Conservation (phyloP, 2,797 vertebrate species). For the Hydrophis major region DNA sequence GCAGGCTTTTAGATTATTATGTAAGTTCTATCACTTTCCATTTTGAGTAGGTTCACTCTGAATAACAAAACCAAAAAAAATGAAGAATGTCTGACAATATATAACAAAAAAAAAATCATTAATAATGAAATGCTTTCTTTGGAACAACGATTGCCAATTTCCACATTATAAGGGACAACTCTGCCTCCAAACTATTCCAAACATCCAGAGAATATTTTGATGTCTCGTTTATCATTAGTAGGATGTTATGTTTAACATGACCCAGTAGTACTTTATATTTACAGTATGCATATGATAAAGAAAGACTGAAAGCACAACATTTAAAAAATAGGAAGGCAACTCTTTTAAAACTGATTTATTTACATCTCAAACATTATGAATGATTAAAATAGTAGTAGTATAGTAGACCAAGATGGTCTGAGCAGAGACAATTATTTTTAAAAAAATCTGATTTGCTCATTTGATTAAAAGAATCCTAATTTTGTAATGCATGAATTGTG, state of each 20-base stretch:
- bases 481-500: constrained; percentile 39
- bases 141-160: background rate
- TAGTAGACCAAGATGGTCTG: background rate
- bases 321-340: background rate
- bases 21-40: constrained; percentile 37
- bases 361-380: constrained; percentile 7
- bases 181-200: background rate
- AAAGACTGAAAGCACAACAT: background rate
- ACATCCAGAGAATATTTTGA: background rate
- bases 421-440: background rate
- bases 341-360: background rate
- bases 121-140: constrained; percentile 39
- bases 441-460: constrained; percentile 55
- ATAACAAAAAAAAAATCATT: constrained; percentile 28
- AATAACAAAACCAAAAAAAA: constrained; percentile 30
- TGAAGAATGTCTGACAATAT: constrained; percentile 26
- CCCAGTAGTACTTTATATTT: background rate
- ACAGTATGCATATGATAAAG: background rate
- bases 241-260: background rate
- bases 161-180: background rate
- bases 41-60: constrained; percentile 45
- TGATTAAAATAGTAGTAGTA: background rate
- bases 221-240: background rate
- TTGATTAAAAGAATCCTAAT: constrained; percentile 54
- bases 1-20: constrained; percentile 22